phyloP scores from a whole-genome alignment of 2,888 invertebrate species.

The Seira sanloemensis region DNA sequence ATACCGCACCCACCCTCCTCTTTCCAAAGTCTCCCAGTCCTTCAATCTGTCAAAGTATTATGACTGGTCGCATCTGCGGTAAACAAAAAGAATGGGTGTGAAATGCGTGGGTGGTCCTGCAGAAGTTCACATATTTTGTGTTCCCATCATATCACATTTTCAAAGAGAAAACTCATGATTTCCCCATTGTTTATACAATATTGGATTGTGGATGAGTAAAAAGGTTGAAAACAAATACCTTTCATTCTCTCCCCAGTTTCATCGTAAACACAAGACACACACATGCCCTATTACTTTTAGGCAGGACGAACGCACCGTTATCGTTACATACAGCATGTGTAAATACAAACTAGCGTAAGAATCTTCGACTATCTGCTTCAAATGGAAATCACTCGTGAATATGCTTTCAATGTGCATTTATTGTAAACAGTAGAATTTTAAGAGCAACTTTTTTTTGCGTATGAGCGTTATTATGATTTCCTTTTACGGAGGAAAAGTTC shows the following conservation, averaged over 20 bases:
- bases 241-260: background rate
- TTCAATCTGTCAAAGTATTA: constrained; percentile 11
- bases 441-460: background rate
- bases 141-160: constrained; percentile 7
- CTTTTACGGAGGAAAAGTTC: background rate
- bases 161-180: background rate
- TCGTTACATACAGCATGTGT: background rate
- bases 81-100: constrained; percentile 16
- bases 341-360: background rate
- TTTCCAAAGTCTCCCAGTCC: background rate
- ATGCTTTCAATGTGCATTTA: background rate
- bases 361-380: background rate
- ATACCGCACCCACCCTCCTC: background rate
- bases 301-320: too few relatives aligned
- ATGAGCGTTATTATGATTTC: background rate
- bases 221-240: background rate
- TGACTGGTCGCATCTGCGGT: constrained; percentile 11
- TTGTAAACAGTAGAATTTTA: background rate
- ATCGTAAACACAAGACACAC: background rate
- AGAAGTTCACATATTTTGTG: constrained; percentile 1
- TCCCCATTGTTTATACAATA: constrained; percentile 11
- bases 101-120: constrained; percentile 1
- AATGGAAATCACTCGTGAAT: constrained; percentile 11
- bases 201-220: background rate
- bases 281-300: too few relatives aligned